A percentile compares a stretch with the other conserved stretches of the same genome.
Evolutionary conservation across 2,797 vertebrate species (phyloP).

Genomic region (Pipistrellus pygmaeus): DNA sequence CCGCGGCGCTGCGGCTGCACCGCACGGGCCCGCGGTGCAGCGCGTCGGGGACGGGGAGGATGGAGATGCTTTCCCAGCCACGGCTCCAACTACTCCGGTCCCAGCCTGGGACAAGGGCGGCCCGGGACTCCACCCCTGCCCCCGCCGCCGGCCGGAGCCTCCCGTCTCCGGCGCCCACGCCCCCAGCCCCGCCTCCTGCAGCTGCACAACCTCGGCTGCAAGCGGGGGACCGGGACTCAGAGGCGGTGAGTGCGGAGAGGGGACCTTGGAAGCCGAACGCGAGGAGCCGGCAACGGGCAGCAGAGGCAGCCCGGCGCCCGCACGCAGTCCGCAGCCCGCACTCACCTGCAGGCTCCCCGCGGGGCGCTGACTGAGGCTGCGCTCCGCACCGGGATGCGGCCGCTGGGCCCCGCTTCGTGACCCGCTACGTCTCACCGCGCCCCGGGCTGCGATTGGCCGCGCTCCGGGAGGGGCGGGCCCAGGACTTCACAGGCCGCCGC

Average conservation of each 20-base stretch:
- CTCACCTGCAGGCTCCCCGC: background rate
- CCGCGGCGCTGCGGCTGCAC: background rate
- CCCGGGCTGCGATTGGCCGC: conserved; percentile 65
- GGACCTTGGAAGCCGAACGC: background rate
- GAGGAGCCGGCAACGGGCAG: background rate
- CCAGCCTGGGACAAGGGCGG: background rate
- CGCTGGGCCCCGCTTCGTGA: background rate
- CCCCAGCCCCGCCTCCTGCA: background rate
- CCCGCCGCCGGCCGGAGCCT: background rate
- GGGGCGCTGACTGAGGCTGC: no score
- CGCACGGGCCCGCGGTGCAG: background rate
- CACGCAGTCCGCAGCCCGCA: background rate
- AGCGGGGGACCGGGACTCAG: background rate
- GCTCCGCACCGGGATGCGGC: background rate
- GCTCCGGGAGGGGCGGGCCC: conserved; percentile 12
- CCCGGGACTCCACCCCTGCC: background rate
- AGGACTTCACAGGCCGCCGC: conserved; percentile 22
- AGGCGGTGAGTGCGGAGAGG: no score
- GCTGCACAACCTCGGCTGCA: background rate
- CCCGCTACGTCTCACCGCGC: background rate
- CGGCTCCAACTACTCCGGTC: background rate
- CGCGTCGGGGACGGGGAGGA: background rate
- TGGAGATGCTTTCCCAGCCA: background rate
- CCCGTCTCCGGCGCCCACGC: background rate
- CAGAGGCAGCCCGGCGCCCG: background rate